Conservation (phyloP, 2,888 invertebrate genomes). For the Nineta flava region DNA sequence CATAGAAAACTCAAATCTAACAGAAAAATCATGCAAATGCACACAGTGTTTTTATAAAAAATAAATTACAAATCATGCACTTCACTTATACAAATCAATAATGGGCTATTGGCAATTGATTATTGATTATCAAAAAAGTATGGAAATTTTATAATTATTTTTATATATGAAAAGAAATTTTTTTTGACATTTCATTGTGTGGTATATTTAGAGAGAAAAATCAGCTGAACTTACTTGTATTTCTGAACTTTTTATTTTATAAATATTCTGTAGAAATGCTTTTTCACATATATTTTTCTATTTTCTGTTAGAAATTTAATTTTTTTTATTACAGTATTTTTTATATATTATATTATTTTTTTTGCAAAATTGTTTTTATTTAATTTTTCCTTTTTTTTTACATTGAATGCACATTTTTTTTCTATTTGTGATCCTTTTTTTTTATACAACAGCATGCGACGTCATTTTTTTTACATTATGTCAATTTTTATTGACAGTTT, state of each 20-base stretch:
- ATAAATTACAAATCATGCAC: slow-evolving; percentile 15
- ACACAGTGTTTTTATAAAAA: slow-evolving; percentile 10
- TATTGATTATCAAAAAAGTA: too few species aligned
- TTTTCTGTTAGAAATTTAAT: too few species aligned
- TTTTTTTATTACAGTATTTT: too few species aligned
- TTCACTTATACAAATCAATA: slow-evolving; percentile 10
- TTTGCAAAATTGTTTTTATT: neutral
- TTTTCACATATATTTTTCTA: neutral
- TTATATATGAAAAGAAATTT: neutral
- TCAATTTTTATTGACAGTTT: too few species aligned
- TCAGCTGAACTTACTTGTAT: neutral
- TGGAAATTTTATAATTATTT: neutral
- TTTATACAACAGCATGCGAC: too few species aligned
- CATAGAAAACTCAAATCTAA: neutral
- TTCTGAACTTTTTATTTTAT: neutral
- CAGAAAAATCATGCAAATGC: neutral
- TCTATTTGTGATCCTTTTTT: too few species aligned
- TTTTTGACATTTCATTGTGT: neutral
- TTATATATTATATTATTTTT: too few species aligned
- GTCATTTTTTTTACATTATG: too few species aligned
- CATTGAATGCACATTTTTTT: too few species aligned
- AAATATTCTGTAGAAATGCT: neutral
- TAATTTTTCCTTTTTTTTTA: neutral
- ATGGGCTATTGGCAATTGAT: neutral
- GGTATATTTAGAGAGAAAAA: neutral